Conservation (phyloP, 2,797 vertebrate species). For the Allobates femoralis region DNA sequence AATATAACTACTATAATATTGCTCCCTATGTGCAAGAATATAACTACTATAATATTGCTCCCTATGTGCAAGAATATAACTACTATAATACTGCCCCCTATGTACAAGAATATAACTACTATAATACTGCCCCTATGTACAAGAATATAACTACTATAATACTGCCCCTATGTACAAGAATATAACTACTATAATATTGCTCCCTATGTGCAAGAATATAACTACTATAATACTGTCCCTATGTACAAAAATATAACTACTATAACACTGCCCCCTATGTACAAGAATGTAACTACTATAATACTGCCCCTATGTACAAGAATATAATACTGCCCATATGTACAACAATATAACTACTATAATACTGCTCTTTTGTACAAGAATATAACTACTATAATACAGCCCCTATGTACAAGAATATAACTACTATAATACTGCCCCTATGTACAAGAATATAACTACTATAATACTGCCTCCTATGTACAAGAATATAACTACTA, state of each 20-base stretch:
- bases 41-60: neutral
- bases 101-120: neutral
- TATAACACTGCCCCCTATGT: too few species aligned
- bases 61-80: neutral
- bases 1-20: neutral
- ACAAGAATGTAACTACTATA: neutral
- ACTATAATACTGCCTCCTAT: neutral
- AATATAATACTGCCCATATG: too few species aligned
- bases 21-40: neutral
- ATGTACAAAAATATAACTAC: neutral
- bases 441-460: neutral
- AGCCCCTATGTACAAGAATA: neutral
- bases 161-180: neutral
- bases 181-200: neutral
- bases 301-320: too few species aligned
- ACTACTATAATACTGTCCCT: neutral
- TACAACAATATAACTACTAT: neutral
- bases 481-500: neutral
- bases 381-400: neutral
- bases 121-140: neutral
- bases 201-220: neutral
- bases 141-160: neutral
- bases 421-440: neutral
- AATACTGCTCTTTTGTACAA: neutral
- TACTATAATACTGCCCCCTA: neutral